Conservation (phyloP, 64 coral and sea anemone genomes). For the Dendrophyllia cribrosa region DNA sequence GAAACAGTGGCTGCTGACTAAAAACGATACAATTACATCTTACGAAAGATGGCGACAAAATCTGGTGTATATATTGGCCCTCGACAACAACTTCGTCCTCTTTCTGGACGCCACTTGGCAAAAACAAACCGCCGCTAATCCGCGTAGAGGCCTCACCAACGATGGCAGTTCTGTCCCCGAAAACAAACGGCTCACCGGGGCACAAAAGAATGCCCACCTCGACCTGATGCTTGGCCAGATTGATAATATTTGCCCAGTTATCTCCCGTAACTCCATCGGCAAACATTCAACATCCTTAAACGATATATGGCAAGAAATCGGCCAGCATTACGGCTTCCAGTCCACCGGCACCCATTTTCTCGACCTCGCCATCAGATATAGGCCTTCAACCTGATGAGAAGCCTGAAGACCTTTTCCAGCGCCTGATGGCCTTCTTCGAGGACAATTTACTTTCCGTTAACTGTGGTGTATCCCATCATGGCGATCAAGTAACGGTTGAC, state of each 20-base stretch:
- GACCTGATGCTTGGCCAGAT: conserved; percentile 36
- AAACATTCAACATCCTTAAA: conserved; percentile 62
- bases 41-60: conserved; percentile 26
- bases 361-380: not conserved
- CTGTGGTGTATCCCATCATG: not conserved
- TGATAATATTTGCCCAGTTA: conserved; percentile 22
- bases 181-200: not conserved
- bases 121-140: conserved; percentile 6
- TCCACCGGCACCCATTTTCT: conserved; percentile 20
- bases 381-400: not conserved
- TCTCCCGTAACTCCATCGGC: conserved; percentile 35
- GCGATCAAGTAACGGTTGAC: not conserved
- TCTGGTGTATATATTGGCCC: not conserved
- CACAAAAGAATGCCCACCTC: not conserved
- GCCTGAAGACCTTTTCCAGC: conserved; percentile 25
- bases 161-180: not conserved
- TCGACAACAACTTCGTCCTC: conserved; percentile 7
- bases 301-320: conserved; percentile 56
- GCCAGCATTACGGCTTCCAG: conserved; percentile 46
- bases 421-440: conserved; percentile 26
- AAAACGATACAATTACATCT: conserved; percentile 30
- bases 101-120: not conserved
- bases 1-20: conserved; percentile 30
- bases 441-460: not conserved
- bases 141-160: not conserved